Percentiles rank a stretch among this genome's conserved stretches.
Conservation (phyloP, 2,888 invertebrate genomes). For the Zygaena filipendulae region DNA sequence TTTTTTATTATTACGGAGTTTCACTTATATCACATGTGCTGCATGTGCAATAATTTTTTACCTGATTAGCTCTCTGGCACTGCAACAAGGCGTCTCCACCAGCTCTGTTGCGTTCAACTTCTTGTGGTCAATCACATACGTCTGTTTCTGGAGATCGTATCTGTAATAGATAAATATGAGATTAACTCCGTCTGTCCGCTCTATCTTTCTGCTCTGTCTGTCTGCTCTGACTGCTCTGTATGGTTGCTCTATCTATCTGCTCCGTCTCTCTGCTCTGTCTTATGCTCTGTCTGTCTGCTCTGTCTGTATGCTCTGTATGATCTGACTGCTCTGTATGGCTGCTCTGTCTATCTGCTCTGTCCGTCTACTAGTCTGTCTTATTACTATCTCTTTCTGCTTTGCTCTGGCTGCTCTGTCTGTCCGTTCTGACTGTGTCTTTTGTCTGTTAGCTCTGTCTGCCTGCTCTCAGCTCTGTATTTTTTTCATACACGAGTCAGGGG, state of each 20-base stretch:
- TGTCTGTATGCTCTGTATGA: neutral
- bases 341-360: neutral
- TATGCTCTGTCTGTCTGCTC: neutral
- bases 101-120: constrained; percentile 72
- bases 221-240: neutral
- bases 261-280: neutral
- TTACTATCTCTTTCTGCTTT: neutral
- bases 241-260: neutral
- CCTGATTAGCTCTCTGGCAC: constrained; percentile 73
- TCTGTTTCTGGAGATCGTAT: constrained; percentile 65
- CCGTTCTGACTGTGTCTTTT: no score
- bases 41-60: constrained; percentile 13
- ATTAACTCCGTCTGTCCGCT: no score
- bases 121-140: constrained; percentile 74
- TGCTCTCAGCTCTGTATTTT: no score
- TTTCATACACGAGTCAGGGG: no score
- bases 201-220: neutral
- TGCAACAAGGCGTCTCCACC: constrained; percentile 77
- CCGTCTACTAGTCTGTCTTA: no score
- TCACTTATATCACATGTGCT: neutral
- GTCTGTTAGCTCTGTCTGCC: no score
- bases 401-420: no score
- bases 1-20: no score
- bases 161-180: no score
- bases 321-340: neutral